Base-by-base conservation (phyloP, 2,888 invertebrate species). In the Epinotia bilunana region DNA sequence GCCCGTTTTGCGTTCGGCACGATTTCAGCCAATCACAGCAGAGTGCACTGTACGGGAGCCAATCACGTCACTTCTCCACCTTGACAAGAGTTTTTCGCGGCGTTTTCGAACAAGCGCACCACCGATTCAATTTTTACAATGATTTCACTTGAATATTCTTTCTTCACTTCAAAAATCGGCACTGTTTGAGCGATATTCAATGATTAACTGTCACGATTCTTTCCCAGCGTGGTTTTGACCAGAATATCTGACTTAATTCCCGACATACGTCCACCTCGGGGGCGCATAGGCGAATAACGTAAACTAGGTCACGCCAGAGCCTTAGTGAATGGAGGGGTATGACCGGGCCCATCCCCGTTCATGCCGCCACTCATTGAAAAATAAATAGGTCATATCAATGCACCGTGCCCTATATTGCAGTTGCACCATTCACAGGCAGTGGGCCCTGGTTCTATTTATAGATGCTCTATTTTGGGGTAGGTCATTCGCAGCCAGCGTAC, bases 321-420 rank as follows among this genome's bases (percentile, higher is more conserved):
- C 88, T 89, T 91, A 91, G 92, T 94, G 93, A 94, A 94, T 94
- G 94, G 82, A 90, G 84, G 87, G 86, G 83, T 86, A 89, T 88
- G 91, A 88, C 86, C 86, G 91, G 88, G 87, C 86, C 88, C 87
- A 84, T 83, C 89, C 91, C 90, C 92, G 92, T 93, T 92, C 93
- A 92, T 92, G 89, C 90, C 87, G 82, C 88, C 85, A 85, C 84
- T 91, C 93, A 93, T 94, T 93, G 91, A 93, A 92, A 91, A 92
- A 93, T 91, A 94, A 88, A 91, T 94, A 92, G 94, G 94, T 94
- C 93, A 92, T 88, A 91, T 91, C 88, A 91, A 90, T 93, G 93
- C 93, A 93, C 86, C 85, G 91, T 91, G 91, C 81, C 89, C 92
- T 86, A 90, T 84, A 69, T 88, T 93, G 89, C 87, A 87, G 85